Conservation (phyloP, 2,888 invertebrate species). For the Idaea aversata region DNA sequence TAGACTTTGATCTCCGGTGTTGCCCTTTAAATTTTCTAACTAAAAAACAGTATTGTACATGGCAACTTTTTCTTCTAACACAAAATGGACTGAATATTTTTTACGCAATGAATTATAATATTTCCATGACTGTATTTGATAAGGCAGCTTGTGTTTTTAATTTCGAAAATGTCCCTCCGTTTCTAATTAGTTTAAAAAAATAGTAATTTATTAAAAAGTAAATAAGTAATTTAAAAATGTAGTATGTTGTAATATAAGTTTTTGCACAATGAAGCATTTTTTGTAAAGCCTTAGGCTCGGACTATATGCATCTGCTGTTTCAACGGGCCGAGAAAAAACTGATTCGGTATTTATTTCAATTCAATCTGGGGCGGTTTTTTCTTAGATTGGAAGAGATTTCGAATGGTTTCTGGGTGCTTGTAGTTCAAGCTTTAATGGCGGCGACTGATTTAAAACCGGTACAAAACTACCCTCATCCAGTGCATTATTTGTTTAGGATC, state of each 20-base stretch:
- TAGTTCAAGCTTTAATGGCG: conserved; percentile 48
- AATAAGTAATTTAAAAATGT: conserved; percentile 31
- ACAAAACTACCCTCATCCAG: conserved; percentile 72
- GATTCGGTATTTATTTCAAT: neutral
- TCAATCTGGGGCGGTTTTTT: neutral
- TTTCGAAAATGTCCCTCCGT: conserved; percentile 59
- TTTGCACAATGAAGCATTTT: conserved; percentile 63
- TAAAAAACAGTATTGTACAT: neutral
- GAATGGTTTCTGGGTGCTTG: conserved; percentile 32
- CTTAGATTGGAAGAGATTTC: neutral
- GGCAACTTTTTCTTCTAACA: conserved; percentile 19
- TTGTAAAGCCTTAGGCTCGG: neutral
- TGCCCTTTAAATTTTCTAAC: neutral
- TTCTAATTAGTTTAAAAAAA: conserved; percentile 51
- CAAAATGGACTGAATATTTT: conserved; percentile 11
- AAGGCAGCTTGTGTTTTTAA: conserved; percentile 47
- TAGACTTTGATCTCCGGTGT: neutral
- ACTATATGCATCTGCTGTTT: neutral
- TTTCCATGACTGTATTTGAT: conserved; percentile 23
- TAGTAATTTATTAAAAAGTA: conserved; percentile 58
- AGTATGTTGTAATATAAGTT: conserved; percentile 38
- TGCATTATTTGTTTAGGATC: conserved; percentile 70
- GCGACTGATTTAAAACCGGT: conserved; percentile 65
- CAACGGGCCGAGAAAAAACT: neutral
- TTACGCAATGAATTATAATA: conserved; percentile 16